phyloP scores from a whole-genome alignment of 2,888 invertebrate species.

The Caenorhabditis imperialis region DNA sequence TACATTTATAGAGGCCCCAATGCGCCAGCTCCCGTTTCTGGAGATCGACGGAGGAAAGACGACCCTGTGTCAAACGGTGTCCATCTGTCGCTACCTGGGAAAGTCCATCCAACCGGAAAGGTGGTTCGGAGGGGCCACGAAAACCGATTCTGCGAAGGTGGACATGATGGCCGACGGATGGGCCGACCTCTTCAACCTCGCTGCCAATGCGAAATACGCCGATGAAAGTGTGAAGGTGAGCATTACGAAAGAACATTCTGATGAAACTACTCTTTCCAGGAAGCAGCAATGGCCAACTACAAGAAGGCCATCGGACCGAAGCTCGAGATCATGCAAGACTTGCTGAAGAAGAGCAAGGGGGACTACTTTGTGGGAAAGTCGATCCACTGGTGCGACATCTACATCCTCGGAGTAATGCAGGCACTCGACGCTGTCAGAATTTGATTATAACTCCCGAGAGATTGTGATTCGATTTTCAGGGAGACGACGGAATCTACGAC shows the following conservation, averaged over 20 bases:
- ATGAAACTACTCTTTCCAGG: conserved; percentile 14
- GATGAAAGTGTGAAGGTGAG: conserved; percentile 23
- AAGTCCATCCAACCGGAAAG: conserved; percentile 52
- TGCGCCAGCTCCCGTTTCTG: conserved; percentile 51
- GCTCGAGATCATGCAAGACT: conserved; percentile 40
- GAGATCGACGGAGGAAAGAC: conserved; percentile 56
- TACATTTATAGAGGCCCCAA: conserved; percentile 47
- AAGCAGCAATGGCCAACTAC: conserved; percentile 12
- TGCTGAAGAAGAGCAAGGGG: conserved; percentile 47
- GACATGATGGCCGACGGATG: conserved; percentile 57
- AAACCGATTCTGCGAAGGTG: conserved; percentile 54
- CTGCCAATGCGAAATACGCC: conserved; percentile 25
- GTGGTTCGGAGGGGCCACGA: conserved; percentile 58
- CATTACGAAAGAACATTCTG: background rate
- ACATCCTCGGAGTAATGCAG: conserved; percentile 38
- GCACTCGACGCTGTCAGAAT: conserved; percentile 38
- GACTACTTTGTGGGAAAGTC: conserved; percentile 55
- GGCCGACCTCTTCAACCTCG: conserved; percentile 40
- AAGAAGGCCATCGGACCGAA: conserved; percentile 16
- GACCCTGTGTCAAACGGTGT: conserved; percentile 49
- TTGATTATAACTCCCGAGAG: background rate
- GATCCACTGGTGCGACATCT: conserved; percentile 55
- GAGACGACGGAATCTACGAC: conserved; percentile 23
- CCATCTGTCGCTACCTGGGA: conserved; percentile 56
- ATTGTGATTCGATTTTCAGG: conserved; percentile 10